phyloP scores from a whole-genome alignment of 2,888 invertebrate species.

The Oligia strigilis region DNA sequence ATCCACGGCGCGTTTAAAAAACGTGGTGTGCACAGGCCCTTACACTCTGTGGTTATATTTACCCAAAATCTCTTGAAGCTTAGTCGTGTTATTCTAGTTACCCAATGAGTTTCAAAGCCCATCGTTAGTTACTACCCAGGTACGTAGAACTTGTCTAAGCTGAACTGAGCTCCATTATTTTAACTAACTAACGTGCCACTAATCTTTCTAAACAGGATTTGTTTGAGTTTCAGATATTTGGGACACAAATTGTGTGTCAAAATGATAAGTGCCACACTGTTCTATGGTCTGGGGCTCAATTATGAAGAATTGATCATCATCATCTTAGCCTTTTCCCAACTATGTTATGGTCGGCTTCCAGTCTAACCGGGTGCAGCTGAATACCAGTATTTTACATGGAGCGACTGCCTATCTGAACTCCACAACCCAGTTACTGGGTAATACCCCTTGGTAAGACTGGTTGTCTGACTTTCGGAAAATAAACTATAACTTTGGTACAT shows the following conservation, averaged over 20 bases:
- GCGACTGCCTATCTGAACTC: no score
- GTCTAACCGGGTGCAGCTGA: no score
- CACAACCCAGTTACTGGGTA: no score
- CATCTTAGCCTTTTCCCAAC: no score
- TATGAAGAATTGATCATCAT: background rate
- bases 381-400: no score
- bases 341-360: no score
- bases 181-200: conserved; percentile 33
- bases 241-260: background rate
- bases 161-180: conserved; percentile 30
- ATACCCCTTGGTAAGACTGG: no score
- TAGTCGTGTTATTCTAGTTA: conserved; percentile 23
- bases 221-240: conserved; percentile 5
- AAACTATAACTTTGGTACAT: no score
- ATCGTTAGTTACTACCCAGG: conserved; percentile 18
- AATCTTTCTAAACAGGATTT: conserved; percentile 27
- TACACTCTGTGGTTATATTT: background rate
- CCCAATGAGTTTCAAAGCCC: conserved; percentile 28
- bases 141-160: conserved; percentile 34
- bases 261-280: background rate
- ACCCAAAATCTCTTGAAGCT: conserved; percentile 6
- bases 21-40: no score
- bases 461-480: no score
- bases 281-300: background rate
- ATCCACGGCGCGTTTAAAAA: no score